Evolutionary conservation across 2,113 vertebrate species (phyloP).

Genomic region (Gasterosteus nipponicus): DNA sequence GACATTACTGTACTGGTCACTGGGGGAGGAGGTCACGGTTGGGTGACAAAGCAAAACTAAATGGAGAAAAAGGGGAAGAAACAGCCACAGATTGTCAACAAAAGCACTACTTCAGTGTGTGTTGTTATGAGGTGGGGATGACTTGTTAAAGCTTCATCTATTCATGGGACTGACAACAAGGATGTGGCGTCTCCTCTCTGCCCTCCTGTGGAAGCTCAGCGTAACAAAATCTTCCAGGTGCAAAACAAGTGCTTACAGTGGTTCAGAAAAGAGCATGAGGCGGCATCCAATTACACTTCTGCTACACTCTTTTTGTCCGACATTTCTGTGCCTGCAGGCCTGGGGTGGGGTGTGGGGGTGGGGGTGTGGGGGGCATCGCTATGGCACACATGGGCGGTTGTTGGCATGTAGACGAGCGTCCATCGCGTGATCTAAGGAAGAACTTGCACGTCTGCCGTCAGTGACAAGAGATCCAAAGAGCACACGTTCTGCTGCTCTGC

Average conservation of each 20-base stretch:
- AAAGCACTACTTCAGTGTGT: conserved; percentile 5
- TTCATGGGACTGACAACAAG: conserved; percentile 7
- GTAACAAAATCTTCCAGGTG: conserved; percentile 23
- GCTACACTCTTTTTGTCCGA: neutral
- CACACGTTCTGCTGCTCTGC: conserved; percentile 58
- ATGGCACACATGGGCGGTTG: conserved; percentile 69
- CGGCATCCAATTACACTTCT: neutral
- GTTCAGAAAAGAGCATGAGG: conserved; percentile 16
- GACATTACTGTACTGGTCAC: conserved; percentile 42
- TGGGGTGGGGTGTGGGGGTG: neutral
- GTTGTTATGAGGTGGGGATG: neutral
- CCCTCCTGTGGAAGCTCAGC: conserved; percentile 38
- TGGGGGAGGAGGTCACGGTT: neutral
- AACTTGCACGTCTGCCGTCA: conserved; percentile 22
- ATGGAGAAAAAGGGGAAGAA: neutral
- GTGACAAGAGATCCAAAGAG: neutral
- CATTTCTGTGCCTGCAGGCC: conserved; percentile 6
- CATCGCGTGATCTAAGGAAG: conserved; percentile 20
- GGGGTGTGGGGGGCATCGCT: conserved; percentile 24
- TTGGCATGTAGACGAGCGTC: conserved; percentile 43
- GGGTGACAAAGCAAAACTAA: neutral
- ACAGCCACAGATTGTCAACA: conserved; percentile 57
- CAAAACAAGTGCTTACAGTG: conserved; percentile 52
- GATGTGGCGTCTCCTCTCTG: neutral
- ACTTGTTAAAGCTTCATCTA: neutral